Evolutionary conservation across 2,888 invertebrate genomes (phyloP).

Genomic region (Seira sanloemensis): DNA sequence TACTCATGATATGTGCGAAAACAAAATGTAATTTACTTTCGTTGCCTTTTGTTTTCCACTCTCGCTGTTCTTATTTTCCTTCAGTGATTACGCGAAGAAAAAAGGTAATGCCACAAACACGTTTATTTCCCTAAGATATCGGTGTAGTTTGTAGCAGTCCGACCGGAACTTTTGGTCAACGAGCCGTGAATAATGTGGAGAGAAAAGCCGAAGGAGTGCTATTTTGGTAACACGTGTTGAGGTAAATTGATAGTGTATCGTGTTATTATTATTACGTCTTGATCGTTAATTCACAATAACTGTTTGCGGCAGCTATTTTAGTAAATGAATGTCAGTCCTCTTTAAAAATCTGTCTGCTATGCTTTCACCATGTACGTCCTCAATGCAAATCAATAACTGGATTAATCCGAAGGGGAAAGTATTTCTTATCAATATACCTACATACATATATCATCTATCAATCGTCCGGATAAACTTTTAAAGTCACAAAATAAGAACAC

Average conservation of each 20-base stretch:
- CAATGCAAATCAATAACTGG: no score
- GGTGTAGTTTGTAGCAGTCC: background rate
- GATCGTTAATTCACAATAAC: background rate
- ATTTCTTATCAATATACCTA: no score
- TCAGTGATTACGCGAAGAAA: background rate
- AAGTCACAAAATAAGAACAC: no score
- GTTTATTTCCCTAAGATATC: conserved; percentile 2
- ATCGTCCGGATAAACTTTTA: no score
- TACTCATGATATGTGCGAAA: no score
- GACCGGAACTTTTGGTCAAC: conserved; percentile 48
- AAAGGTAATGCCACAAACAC: background rate
- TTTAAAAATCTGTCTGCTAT: no score
- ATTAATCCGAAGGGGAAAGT: no score
- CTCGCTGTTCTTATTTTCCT: background rate
- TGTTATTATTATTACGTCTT: background rate
- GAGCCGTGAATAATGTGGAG: conserved; percentile 41
- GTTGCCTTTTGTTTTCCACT: background rate
- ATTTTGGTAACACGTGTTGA: background rate
- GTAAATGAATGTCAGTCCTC: no score
- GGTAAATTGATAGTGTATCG: background rate
- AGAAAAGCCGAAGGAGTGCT: background rate
- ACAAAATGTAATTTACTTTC: background rate
- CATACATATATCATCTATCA: no score
- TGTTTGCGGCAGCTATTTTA: no score
- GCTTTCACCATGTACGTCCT: no score